A percentile compares a stretch with the other conserved stretches of the same genome.
Evolutionary conservation across 2,888 invertebrate genomes (phyloP).

Genomic region (Drosophila ezoana): DNA sequence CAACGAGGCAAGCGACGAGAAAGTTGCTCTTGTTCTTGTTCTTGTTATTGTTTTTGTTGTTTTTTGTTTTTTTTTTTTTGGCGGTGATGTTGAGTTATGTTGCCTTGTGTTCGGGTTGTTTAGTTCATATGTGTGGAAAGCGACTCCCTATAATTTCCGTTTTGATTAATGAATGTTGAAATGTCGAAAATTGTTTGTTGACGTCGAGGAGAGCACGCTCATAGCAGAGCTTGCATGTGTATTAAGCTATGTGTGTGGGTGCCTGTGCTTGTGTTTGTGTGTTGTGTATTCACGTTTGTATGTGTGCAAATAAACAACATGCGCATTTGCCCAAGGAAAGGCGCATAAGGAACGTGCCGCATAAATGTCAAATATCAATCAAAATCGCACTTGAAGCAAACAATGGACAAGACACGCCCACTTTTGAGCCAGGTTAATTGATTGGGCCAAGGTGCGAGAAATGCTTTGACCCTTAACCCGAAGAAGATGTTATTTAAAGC

Average conservation of each 20-base stretch:
- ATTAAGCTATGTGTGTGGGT: constrained; percentile 3
- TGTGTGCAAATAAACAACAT: constrained; percentile 56
- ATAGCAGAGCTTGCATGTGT: constrained; percentile 15
- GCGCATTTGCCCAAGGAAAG: constrained; percentile 24
- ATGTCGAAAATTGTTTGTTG: constrained; percentile 76
- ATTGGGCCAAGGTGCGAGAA: constrained; percentile 42
- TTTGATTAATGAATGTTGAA: constrained; percentile 82
- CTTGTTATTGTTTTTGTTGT: constrained; percentile 25
- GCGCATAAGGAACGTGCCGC: constrained; percentile 53
- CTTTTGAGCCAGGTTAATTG: constrained; percentile 66
- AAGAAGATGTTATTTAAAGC: neutral
- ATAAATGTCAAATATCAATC: constrained; percentile 81
- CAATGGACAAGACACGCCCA: constrained; percentile 50
- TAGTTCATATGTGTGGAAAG: constrained; percentile 36
- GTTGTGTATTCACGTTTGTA: constrained; percentile 43
- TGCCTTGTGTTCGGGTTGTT: constrained; percentile 32
- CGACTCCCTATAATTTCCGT: constrained; percentile 73
- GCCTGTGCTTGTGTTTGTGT: constrained; percentile 14
- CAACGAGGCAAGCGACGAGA: constrained; percentile 8
- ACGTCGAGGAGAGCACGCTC: constrained; percentile 54
- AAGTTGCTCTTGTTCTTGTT: constrained; percentile 24
- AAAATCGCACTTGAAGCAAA: constrained; percentile 70
- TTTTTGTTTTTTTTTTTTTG: constrained; percentile 9
- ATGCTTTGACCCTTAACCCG: constrained; percentile 17
- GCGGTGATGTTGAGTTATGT: neutral